Conservation (phyloP, 2,113 vertebrate species). For the Salvelinus sp. region DNA sequence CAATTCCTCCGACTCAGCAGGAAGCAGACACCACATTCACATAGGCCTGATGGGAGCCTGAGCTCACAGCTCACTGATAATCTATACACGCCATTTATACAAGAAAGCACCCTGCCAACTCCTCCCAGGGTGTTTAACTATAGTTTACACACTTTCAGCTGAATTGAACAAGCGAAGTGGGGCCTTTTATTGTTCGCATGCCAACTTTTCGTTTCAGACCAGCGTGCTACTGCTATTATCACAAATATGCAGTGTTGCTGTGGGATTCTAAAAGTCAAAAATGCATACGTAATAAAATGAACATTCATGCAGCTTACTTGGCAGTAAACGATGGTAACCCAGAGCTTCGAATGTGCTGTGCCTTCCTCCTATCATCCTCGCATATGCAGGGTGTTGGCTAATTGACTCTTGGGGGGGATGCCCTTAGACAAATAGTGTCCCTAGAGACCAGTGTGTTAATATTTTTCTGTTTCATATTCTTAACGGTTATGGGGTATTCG, state of each 20-base stretch:
- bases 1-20: conserved; percentile 36
- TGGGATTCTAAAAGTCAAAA: conserved; percentile 60
- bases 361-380: too few species aligned
- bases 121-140: conserved; percentile 47
- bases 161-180: conserved; percentile 38
- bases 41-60: conserved; percentile 27
- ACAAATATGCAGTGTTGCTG: conserved; percentile 60
- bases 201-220: conserved; percentile 45
- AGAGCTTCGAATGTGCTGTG: conserved; percentile 23
- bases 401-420: too few species aligned
- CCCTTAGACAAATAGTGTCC: too few species aligned
- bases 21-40: conserved; percentile 21
- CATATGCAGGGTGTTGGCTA: too few species aligned
- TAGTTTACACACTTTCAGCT: conserved; percentile 57
- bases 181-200: conserved; percentile 37
- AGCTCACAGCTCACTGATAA: conserved; percentile 22
- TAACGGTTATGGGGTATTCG: not conserved
- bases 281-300: conserved; percentile 51
- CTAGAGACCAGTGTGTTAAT: not conserved
- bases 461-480: not conserved
- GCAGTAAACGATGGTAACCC: conserved; percentile 50
- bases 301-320: conserved; percentile 54
- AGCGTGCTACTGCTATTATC: conserved; percentile 47
- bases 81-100: conserved; percentile 26
- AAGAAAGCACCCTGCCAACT: conserved; percentile 33